Percentiles rank a stretch among this genome's conserved stretches.
phyloP scores from a whole-genome alignment of 2,113 vertebrate genomes.

The Ursus arctos region DNA sequence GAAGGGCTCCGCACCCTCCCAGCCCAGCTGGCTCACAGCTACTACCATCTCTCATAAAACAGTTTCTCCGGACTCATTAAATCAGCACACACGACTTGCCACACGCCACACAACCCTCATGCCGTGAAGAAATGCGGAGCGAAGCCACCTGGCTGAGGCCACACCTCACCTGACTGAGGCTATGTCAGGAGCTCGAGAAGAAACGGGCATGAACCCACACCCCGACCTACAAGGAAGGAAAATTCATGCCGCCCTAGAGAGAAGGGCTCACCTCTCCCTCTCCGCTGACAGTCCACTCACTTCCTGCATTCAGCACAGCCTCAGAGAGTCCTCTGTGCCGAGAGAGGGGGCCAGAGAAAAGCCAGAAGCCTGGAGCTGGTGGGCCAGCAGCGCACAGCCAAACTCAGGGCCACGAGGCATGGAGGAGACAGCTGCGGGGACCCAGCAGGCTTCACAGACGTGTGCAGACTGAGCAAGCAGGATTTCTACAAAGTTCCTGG shows the following conservation, averaged over 20 bases:
- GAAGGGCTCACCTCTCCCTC: neutral
- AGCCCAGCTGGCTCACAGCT: too few species aligned
- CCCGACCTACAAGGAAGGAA: neutral
- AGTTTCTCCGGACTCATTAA: neutral
- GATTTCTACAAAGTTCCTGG: neutral
- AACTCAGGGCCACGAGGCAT: fast-evolving
- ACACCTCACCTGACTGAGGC: neutral
- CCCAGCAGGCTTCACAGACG: neutral
- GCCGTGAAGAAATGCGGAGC: neutral
- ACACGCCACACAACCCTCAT: neutral
- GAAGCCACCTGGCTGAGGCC: neutral
- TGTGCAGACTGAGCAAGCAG: neutral
- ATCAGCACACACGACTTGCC: neutral
- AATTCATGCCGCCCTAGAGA: fast-evolving
- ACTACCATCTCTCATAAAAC: neutral
- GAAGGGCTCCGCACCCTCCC: neutral
- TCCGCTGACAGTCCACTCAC: neutral
- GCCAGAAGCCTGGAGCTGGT: neutral
- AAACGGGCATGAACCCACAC: neutral
- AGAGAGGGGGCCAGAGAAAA: neutral
- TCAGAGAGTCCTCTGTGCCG: neutral
- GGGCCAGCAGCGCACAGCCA: neutral
- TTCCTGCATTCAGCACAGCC: neutral
- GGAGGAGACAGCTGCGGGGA: neutral
- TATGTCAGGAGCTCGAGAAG: neutral